Evolutionary conservation across 2,113 vertebrate species (phyloP).

Genomic region (Catharus minimus): DNA sequence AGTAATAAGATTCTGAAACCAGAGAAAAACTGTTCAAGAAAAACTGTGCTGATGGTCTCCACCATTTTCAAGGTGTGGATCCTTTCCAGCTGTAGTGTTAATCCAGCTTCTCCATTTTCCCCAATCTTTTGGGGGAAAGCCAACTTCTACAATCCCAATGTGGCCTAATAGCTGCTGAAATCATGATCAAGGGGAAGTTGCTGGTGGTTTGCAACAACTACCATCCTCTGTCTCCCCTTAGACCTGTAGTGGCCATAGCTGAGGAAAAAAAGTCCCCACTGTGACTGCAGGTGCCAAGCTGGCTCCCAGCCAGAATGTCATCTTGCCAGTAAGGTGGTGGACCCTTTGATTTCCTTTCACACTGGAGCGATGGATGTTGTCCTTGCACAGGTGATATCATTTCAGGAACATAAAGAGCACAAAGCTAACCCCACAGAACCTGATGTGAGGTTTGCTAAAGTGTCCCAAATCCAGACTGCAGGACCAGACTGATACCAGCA

Average conservation of each 20-base stretch:
- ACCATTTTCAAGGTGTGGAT: not conserved
- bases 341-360: not conserved
- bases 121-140: not conserved
- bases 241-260: not conserved
- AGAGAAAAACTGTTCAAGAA: not conserved
- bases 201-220: not conserved
- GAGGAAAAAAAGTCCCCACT: not conserved
- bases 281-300: not conserved
- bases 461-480: not conserved
- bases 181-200: not conserved
- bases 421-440: not conserved
- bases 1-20: not conserved
- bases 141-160: not conserved
- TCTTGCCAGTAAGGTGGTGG: not conserved
- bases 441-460: not conserved
- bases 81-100: not conserved
- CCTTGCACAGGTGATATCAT: rapidly evolving
- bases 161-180: not conserved
- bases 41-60: not conserved
- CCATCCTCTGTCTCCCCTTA: not conserved
- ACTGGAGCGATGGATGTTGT: not conserved
- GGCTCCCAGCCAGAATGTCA: not conserved
- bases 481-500: not conserved
- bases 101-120: not conserved
- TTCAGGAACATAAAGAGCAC: not conserved